Evolutionary conservation across 2,888 invertebrate species (phyloP).

Genomic region (Hirudinaria manillensis): DNA sequence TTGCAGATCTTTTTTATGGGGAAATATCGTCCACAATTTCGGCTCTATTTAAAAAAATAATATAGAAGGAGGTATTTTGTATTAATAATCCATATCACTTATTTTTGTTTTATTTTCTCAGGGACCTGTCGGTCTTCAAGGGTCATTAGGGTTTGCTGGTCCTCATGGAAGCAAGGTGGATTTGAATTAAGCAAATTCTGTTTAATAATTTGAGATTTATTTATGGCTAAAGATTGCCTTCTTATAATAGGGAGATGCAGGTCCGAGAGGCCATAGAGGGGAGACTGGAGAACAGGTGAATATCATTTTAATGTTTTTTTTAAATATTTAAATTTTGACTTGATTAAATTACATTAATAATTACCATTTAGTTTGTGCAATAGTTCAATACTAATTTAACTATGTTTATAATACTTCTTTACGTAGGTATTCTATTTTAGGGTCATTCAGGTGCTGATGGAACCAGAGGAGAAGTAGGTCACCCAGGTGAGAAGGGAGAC

Average conservation of each 20-base stretch:
- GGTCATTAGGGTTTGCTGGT: conserved; percentile 35
- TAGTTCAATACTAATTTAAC: too few relatives aligned
- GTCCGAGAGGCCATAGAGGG: conserved; percentile 28
- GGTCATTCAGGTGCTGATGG: conserved; percentile 37
- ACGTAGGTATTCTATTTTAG: neutral
- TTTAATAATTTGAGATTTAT: neutral
- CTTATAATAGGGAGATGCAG: conserved; percentile 33
- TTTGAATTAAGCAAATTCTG: neutral
- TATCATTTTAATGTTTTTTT: neutral
- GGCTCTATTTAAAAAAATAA: too few relatives aligned
- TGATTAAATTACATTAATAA: too few relatives aligned
- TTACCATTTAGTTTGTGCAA: too few relatives aligned
- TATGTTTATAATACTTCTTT: too few relatives aligned
- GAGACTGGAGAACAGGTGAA: conserved; percentile 20
- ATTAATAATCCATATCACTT: too few relatives aligned
- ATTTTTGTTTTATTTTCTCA: neutral
- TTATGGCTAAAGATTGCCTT: neutral
- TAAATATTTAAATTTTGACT: neutral
- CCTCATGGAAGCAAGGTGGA: conserved; percentile 35
- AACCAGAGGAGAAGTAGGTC: conserved; percentile 36
- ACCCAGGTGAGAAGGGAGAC: conserved; percentile 36
- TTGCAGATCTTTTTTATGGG: neutral
- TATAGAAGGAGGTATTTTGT: too few relatives aligned
- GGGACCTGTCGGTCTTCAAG: conserved; percentile 35
- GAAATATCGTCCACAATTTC: too few relatives aligned